Evolutionary conservation across 2,113 vertebrate species (phyloP), one percentile per base, ranked within the genome.

Genomic region (Paradoxurus hermaphroditus): DNA sequence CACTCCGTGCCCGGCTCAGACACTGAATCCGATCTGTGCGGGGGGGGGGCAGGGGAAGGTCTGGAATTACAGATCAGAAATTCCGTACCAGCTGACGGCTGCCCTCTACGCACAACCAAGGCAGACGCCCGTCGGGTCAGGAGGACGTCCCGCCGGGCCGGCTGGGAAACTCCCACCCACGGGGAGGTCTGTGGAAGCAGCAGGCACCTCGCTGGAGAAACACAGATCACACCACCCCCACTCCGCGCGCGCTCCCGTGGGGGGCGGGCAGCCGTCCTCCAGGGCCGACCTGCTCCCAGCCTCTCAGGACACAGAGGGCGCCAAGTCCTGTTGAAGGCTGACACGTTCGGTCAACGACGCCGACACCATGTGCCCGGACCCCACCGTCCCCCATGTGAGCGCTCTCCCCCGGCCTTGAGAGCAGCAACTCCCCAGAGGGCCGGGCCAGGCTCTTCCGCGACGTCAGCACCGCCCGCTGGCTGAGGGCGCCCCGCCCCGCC

Each of bases 51-150:
- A 51, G 49, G 29, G 5, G n/a, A 41, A 51, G 49, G 44, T 59
- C 59, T 94, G 87, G 19, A 97, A 97, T 96, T 97, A 90, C 94
- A 97, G n/a, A 41, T 90, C 73, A 36, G 86, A 56, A 85, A 82
- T 0, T 65, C 7, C 0, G n/a, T 59, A 65, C 39, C 10, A 0
- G 19, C 53, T 0, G 15, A 25, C 0, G 4, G 34, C 3, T n/a
- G 44, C 6, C 70, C 9, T 31, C 62, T 5, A 34, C 70, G 19
- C 53, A 14, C 46, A 4, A 12, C 0, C 1, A 7, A 12, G 21
- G 68, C 41, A 19, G 34, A 4, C 25, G 7, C 23, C 59, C 5
- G 34, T 31, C 18, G 0, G 5, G n/a, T 2, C 4, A 18, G 14
- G 44, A 14, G 25, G 2, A 7, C 4, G 18, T 11, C 39, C 3